Evolutionary conservation across 1,140 invertebrate genomes (phyloP).

Genomic region (Epicauta chinensis): DNA sequence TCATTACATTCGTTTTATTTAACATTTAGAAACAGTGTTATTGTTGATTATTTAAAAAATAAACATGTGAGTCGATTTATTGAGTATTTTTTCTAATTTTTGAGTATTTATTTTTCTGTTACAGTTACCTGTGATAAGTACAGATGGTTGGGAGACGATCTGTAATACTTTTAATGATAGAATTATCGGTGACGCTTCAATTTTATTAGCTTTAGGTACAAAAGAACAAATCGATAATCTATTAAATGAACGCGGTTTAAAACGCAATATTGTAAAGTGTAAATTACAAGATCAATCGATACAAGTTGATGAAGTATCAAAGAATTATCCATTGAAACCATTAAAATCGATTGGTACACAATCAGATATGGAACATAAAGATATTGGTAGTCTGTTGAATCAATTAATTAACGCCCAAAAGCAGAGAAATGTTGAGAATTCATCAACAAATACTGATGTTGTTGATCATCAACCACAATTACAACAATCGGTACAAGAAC

Average conservation of each 20-base stretch:
- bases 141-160: slow-evolving; percentile 54
- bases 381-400: slow-evolving; percentile 16
- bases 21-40: slow-evolving; percentile 50
- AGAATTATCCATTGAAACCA: neutral
- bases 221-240: slow-evolving; percentile 52
- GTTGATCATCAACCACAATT: neutral
- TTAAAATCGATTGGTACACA: slow-evolving; percentile 8
- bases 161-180: slow-evolving; percentile 38
- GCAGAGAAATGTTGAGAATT: slow-evolving; percentile 16
- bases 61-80: slow-evolving; percentile 28
- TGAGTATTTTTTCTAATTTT: too few relatives aligned
- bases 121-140: slow-evolving; percentile 53
- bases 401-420: slow-evolving; percentile 21
- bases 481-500: neutral
- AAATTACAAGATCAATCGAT: slow-evolving; percentile 9
- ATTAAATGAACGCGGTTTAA: slow-evolving; percentile 48
- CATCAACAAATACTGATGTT: slow-evolving; percentile 22
- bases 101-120: slow-evolving; percentile 6
- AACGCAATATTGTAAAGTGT: slow-evolving; percentile 33
- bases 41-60: slow-evolving; percentile 47
- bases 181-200: slow-evolving; percentile 48
- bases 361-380: slow-evolving; percentile 14
- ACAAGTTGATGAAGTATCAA: neutral
- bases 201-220: slow-evolving; percentile 53
- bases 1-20: slow-evolving; percentile 55